Evolutionary conservation across 2,797 vertebrate species (phyloP).

Genomic region (Chrosomus eos): DNA sequence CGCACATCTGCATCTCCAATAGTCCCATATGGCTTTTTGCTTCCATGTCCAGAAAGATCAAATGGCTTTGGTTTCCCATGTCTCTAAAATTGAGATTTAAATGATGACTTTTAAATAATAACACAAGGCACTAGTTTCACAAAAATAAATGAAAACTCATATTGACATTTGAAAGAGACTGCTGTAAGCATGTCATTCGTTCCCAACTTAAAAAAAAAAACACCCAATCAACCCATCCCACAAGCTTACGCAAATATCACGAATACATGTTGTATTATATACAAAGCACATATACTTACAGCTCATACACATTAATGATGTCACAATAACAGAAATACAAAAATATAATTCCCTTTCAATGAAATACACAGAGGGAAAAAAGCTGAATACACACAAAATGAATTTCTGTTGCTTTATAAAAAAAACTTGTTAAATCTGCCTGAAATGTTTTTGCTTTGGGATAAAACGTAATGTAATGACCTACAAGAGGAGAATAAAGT

Average conservation of each 20-base stretch:
- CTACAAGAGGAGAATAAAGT: slow-evolving; percentile 12
- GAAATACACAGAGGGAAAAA: not conserved
- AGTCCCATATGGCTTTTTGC: slow-evolving; percentile 3
- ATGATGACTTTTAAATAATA: slow-evolving; percentile 11
- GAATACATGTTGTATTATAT: slow-evolving; percentile 19
- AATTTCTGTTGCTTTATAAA: not conserved
- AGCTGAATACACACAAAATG: not conserved
- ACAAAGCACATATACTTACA: slow-evolving; percentile 14
- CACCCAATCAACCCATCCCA: not conserved
- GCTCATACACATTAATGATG: not conserved
- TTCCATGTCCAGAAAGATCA: not conserved
- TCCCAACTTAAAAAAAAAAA: slow-evolving; percentile 22
- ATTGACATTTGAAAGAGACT: slow-evolving; percentile 7
- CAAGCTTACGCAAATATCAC: slow-evolving; percentile 14
- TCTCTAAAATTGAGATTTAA: not conserved
- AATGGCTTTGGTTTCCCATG: slow-evolving; percentile 66
- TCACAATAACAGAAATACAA: slow-evolving; percentile 23
- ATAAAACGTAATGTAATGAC: not conserved
- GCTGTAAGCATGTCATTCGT: not conserved
- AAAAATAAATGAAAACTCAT: slow-evolving; percentile 20
- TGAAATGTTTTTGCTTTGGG: not conserved
- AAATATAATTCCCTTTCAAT: slow-evolving; percentile 5
- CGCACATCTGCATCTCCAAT: not conserved
- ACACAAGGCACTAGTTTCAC: slow-evolving; percentile 52
- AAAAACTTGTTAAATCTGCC: slow-evolving; percentile 7